Percentiles rank a stretch among this genome's conserved stretches.
Conservation (phyloP, 2,888 invertebrate genomes). For the Protophormia terraenovae region DNA sequence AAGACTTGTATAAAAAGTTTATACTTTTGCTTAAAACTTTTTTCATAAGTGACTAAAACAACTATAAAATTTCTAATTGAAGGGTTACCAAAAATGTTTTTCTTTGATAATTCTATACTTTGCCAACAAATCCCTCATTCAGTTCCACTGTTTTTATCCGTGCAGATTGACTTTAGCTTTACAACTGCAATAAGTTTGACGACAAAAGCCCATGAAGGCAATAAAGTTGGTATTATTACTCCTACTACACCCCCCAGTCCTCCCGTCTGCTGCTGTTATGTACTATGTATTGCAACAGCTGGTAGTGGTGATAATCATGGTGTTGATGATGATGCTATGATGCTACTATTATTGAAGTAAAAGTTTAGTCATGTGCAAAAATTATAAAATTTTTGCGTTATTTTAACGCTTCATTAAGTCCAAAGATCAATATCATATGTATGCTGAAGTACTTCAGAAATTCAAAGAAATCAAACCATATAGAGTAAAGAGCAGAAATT, state of each 20-base stretch:
- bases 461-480: not conserved
- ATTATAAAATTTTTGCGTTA: conserved; percentile 51
- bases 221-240: not conserved
- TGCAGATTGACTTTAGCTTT: not conserved
- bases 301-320: not conserved
- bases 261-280: not conserved
- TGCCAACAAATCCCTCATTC: too few species aligned
- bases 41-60: too few species aligned
- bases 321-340: conserved; percentile 13
- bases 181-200: conserved; percentile 24
- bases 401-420: conserved; percentile 58
- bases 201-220: conserved; percentile 29
- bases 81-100: too few species aligned
- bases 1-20: too few species aligned
- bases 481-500: not conserved
- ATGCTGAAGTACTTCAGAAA: not conserved
- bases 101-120: too few species aligned
- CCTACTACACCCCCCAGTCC: not conserved
- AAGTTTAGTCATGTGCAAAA: conserved; percentile 48
- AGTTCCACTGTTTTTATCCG: not conserved
- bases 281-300: not conserved
- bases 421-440: conserved; percentile 34
- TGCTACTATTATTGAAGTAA: too few species aligned
- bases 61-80: too few species aligned
- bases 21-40: too few species aligned